Base-by-base conservation (phyloP, 37 sponge, comb jelly and placozoan species). In the Hexactinellida sp. region DNA sequence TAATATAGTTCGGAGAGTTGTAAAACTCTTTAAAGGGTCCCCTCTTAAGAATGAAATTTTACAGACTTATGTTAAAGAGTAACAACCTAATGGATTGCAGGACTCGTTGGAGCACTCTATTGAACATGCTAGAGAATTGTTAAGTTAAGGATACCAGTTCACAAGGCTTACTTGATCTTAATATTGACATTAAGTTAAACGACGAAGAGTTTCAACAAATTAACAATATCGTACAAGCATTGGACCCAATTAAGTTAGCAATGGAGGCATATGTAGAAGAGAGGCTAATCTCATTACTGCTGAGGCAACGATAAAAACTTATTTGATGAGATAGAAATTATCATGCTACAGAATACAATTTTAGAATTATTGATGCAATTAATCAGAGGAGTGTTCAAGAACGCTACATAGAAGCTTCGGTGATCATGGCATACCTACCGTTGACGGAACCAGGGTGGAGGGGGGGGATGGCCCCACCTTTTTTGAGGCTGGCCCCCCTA, bases 141-240 rank as follows among this genome's bases (percentile, higher is more conserved):
- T 63, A 63, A 63, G 76, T 63, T 63, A n/a, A 63, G 76, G 76
- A 63, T 63, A 63, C 34, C 76, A 63, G 34, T 63, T 63, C 76
- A 63, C 76, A 63, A 63, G 76, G 76, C 76, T 63, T 63, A 63
- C 76, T 63, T 63, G 76, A 63, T 28, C 76, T 63, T 32, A 28
- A 41, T 41, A n/a, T 63, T 63, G 76, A 63, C 76, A 63, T 63
- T 63, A 63, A 63, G 76, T 63, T 63, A 23, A 63, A 63, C 32
- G 76, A 63, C 76, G 76, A 63, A 23, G 76, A 63, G 76, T 63
- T 63, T 63, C 76, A 63, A 63, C 76, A 63, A 63, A 63, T 63
- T 63, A 63, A 63, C 34, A 63, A 63, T 63, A 63, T 63, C 76
- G 76, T 28, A 63, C 76, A 63, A 63, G 76, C 76, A 32, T 63